Percentiles rank a stretch among this genome's conserved stretches.
phyloP scores from a whole-genome alignment of 1,140 invertebrate species.

The Tyrophagus putrescentiae region DNA sequence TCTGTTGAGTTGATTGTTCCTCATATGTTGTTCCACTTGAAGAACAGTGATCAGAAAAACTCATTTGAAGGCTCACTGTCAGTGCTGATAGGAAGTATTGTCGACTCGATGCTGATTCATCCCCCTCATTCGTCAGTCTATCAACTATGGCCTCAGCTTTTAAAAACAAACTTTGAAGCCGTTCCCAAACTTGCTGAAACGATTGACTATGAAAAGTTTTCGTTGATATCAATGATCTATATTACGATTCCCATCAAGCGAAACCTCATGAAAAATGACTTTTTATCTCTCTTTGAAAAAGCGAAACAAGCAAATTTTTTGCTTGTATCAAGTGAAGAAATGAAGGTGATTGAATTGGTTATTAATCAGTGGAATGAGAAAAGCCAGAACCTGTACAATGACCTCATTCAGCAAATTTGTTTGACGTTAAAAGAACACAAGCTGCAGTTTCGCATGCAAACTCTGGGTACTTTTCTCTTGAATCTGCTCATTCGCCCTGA shows the following conservation, averaged over 20 bases:
- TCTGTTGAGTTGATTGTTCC: neutral
- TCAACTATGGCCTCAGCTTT: neutral
- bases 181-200: neutral
- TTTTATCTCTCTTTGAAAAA: constrained; percentile 1
- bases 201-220: neutral
- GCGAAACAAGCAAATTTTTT: neutral
- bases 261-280: constrained; percentile 1
- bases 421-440: neutral
- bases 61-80: neutral
- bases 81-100: neutral
- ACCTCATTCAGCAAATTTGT: neutral
- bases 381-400: neutral
- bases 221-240: neutral
- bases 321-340: neutral
- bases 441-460: neutral
- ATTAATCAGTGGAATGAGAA: neutral
- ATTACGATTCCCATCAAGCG: neutral
- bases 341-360: neutral
- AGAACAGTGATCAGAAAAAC: neutral
- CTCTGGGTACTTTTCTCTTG: neutral
- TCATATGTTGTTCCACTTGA: neutral
- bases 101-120: neutral
- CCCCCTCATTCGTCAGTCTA: neutral
- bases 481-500: neutral
- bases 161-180: constrained; percentile 2